A percentile compares a stretch with the other conserved stretches of the same genome.
Evolutionary conservation across 2,888 invertebrate species (phyloP).

Genomic region (Dyspetes luteomarginatus): DNA sequence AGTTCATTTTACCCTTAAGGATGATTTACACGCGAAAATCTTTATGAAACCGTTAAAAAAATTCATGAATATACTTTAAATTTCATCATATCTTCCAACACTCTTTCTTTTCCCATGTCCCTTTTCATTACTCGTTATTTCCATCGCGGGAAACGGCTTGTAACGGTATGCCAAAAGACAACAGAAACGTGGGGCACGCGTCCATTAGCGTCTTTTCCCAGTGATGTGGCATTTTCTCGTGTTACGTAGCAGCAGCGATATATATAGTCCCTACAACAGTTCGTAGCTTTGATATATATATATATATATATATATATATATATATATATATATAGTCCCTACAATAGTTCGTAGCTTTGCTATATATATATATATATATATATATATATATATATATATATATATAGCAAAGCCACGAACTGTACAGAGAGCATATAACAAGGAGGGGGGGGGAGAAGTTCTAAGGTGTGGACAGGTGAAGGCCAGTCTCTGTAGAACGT

Average conservation of each 20-base stretch:
- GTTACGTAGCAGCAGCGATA: neutral
- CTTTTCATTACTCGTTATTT: neutral
- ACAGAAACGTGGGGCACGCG: neutral
- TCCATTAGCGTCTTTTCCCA: slow-evolving; percentile 11
- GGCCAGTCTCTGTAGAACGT: slow-evolving; percentile 17
- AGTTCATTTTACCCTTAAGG: neutral
- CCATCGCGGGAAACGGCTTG: slow-evolving; percentile 11
- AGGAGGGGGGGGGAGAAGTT: neutral
- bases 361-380: too few relatives aligned
- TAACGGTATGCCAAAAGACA: slow-evolving; percentile 27
- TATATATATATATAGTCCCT: too few relatives aligned
- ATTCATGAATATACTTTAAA: neutral
- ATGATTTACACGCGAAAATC: too few relatives aligned
- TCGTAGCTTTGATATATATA: too few relatives aligned
- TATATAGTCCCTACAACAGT: too few relatives aligned
- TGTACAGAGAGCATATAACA: slow-evolving; percentile 9
- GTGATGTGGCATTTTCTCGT: neutral
- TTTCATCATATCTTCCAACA: neutral
- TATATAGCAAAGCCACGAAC: neutral
- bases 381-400: too few relatives aligned
- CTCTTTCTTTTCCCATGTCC: neutral
- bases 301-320: too few relatives aligned
- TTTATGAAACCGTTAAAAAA: too few relatives aligned
- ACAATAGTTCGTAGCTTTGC: too few relatives aligned
- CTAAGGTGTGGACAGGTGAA: slow-evolving; percentile 51